These are phyloP conservation scores for Branchinecta lynchi DNA, from an alignment of 1,140 invertebrate genomes.

Conservation along the genomic window DNA sequence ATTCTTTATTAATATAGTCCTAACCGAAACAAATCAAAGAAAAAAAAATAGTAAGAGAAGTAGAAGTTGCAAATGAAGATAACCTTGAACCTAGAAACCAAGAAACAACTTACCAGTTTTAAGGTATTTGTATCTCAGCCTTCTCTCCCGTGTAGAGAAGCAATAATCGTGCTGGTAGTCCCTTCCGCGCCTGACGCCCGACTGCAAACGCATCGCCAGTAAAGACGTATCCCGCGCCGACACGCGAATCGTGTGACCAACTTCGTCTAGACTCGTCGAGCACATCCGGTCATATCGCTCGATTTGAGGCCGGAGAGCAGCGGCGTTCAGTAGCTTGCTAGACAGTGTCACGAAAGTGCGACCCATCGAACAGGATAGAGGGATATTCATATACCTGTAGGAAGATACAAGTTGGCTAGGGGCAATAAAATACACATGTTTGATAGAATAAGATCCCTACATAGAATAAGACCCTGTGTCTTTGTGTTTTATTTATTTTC, in stretches of 20 bases:
- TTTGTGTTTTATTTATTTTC: too few relatives aligned
- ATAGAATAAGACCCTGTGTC: too few relatives aligned
- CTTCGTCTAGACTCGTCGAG: background rate
- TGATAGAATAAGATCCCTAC: too few relatives aligned
- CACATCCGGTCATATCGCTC: background rate
- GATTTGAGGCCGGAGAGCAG: background rate
- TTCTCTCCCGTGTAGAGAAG: background rate
- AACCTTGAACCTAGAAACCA: too few relatives aligned
- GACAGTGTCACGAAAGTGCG: background rate
- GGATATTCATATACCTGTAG: background rate
- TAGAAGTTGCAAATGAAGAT: too few relatives aligned
- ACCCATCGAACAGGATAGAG: background rate
- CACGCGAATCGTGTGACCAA: background rate
- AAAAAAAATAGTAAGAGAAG: too few relatives aligned
- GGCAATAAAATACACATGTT: too few relatives aligned
- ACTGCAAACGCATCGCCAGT: background rate
- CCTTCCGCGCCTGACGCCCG: background rate
- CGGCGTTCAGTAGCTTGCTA: background rate
- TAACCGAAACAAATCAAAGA: too few relatives aligned
- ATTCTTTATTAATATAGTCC: too few relatives aligned
- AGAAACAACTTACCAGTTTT: background rate
- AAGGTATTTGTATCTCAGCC: background rate
- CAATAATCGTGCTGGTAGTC: conserved; percentile 3
- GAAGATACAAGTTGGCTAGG: background rate
- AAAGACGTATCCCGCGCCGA: background rate